Conservation (phyloP, 2,888 invertebrate species). For the Xylophagus ater region DNA sequence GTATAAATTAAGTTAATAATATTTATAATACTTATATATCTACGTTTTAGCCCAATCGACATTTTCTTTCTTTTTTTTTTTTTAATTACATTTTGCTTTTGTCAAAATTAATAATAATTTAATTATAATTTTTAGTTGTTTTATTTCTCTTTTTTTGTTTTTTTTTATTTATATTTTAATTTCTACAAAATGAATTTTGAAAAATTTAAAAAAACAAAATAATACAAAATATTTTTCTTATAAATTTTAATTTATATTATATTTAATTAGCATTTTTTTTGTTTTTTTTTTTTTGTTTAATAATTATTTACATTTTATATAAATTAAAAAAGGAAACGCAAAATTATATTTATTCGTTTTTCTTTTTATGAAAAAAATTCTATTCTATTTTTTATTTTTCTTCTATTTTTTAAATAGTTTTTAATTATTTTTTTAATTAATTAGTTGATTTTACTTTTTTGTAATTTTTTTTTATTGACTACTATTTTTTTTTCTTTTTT, state of each 20-base stretch:
- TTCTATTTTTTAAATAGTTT: no score
- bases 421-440: no score
- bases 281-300: no score
- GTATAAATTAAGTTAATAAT: conserved; percentile 6
- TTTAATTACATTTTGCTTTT: neutral
- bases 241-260: conserved; percentile 4
- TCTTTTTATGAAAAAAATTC: neutral
- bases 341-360: neutral
- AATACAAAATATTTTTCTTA: no score
- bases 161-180: conserved; percentile 2
- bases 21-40: no score
- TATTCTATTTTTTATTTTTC: no score
- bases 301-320: no score
- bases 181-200: neutral
- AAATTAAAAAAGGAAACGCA: no score
- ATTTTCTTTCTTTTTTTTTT: neutral
- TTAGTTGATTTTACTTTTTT: no score
- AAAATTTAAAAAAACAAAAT: no score
- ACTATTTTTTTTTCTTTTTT: no score
- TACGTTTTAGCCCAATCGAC: neutral
- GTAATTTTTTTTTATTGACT: no score
- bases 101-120: conserved; percentile 5
- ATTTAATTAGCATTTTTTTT: neutral
- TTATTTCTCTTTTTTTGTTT: conserved; percentile 5
- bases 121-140: conserved; percentile 4